Evolutionary conservation across 1,140 invertebrate genomes (phyloP), one percentile per base, ranked within the genome.

Genomic region (Saccostrea cuccullata): DNA sequence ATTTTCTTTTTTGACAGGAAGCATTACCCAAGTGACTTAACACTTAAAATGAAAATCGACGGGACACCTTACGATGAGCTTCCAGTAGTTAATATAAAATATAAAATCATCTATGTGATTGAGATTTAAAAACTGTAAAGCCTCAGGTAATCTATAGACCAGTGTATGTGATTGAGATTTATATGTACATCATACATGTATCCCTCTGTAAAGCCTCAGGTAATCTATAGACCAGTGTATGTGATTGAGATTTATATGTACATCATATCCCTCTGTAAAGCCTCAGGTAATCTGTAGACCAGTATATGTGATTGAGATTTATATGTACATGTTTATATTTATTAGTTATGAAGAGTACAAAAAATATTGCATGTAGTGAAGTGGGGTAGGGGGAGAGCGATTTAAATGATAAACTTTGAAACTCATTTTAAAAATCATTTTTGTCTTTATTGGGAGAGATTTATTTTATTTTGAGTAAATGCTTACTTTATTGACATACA

Each of bases 181-280:
- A 47, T 5, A 47, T 8, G 47, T 47, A 47, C 47, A 47, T 47
- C 26, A 77, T 77, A n/a, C 11, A 77, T n/a, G n/a, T 77, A 23
- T 77, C 70, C 70, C 70, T 77, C 70, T 77, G 70, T 11, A 77
- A 30, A 77, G 70, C 23, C 70, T 30, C 70, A 77, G 70, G 70
- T 77, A 77, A 77, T 12, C 2, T 30, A 30, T 17, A 26, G 26
- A 77, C 8, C 26, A 15, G 1, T 64, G 6, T 20, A 17, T 64
- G 6, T 60, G 58, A 20, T 47, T 47, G 9, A 47, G 47, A 47
- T 47, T 47, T 47, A 47, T 5, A 47, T 8, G 47, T 47, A 47
- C 26, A 77, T 77, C 11, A 77, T 77, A 23, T 77, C 70, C 70
- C 70, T 77, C 70, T 77, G 70, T 11, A 77, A 30, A 77, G 70